Base-by-base conservation (phyloP, 2,888 invertebrate genomes). In the Pseudoips prasinana region DNA sequence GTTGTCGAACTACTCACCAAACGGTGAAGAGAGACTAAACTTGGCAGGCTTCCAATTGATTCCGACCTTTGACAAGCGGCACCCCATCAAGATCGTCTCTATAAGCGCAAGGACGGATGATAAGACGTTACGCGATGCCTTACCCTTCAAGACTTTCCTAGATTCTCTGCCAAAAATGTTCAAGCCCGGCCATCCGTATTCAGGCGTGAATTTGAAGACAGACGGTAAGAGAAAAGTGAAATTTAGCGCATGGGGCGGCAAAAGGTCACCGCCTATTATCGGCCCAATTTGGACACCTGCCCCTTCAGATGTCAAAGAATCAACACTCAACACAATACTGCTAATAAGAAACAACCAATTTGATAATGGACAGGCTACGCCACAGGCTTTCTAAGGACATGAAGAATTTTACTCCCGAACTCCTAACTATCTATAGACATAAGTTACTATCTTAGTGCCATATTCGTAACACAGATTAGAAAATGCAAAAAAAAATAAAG, bases 161-260 rank as follows among this genome's bases (percentile, higher is more conserved):
- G 81, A 82, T 22, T 53, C 70, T 1, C 35, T 79, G 8, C 78
- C 81, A 2, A 75, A 68, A 38, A 37, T 73, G 1, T 88, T 70
- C 44, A 86, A 81, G 33, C 73, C 73, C 6, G 87, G 87, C 0
- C 87, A 85, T 43, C 78, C 86, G 0, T 88, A 86, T 40, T 46
- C 61, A 3, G 79, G 84, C 20, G 71, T 86, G 1, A 72, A 76
- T 29, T 58, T 86, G 36, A 87, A 84, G 50, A 86, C 80, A 32
- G 85, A 87, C 36, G 87, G 86, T 0, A 88, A 87, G 47, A 67
- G 87, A 56, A 87, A 87, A 64, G 81, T 86, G 3, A 87, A 87
- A 40, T 88, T 88, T 32, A 88, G 87, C 44, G 79, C 83, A 8
- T 87, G 88, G 88, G 87, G 87, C 0, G 88, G 88, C 0, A 87